Conservation (phyloP, 1,140 invertebrate genomes). For the Cotesia typhae region DNA sequence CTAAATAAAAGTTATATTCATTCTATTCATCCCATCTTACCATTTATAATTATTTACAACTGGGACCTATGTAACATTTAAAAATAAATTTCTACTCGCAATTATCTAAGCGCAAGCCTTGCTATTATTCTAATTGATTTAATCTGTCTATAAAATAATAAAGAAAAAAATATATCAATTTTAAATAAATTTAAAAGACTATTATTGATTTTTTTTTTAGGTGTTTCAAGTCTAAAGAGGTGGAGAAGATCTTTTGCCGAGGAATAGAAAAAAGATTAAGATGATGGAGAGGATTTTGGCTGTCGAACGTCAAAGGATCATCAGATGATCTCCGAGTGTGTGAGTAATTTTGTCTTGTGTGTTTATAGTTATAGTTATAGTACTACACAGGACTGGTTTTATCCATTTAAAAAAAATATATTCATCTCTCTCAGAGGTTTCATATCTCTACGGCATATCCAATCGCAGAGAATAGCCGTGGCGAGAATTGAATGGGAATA, state of each 20-base stretch:
- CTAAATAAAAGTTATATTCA: no score
- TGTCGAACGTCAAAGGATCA: conserved; percentile 17
- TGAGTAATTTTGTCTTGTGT: not conserved
- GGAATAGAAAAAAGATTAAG: conserved; percentile 1
- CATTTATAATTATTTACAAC: no score
- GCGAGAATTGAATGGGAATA: conserved; percentile 33
- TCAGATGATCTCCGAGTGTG: not conserved
- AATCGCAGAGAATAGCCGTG: conserved; percentile 39
- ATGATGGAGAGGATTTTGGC: conserved; percentile 3
- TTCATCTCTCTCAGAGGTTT: not conserved
- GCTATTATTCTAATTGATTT: no score
- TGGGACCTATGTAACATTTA: no score
- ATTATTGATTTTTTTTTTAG: no score
- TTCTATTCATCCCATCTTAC: no score
- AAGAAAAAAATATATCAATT: no score
- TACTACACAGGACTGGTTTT: conserved; percentile 33
- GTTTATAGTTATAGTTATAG: conserved; percentile 8
- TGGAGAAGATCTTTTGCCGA: not conserved
- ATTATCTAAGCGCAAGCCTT: no score
- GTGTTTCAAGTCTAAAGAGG: no score
- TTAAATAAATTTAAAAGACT: no score
- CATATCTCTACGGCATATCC: conserved; percentile 38
- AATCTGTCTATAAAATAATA: no score
- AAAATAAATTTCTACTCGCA: no score
- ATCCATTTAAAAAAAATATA: conserved; percentile 32